Percentiles rank a stretch among this genome's conserved stretches.
Evolutionary conservation across 2,113 vertebrate species (phyloP).

Genomic region (Sander vitreus): DNA sequence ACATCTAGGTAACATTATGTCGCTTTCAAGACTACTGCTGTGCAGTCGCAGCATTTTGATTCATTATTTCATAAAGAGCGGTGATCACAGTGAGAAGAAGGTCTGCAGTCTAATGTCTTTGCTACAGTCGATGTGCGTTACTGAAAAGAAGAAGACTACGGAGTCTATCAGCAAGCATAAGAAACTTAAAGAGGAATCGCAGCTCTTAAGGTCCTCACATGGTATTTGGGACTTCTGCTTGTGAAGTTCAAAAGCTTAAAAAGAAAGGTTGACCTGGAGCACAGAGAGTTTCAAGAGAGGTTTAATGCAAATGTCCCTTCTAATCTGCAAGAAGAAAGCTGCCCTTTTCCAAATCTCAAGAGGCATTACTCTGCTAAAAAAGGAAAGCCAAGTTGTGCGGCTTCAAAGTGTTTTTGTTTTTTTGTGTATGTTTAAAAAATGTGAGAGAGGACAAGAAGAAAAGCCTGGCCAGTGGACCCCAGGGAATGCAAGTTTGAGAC

Average conservation of each 20-base stretch:
- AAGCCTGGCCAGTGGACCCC: not conserved
- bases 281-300: not conserved
- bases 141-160: not conserved
- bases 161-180: not conserved
- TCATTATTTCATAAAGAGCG: not conserved
- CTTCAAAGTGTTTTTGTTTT: not conserved
- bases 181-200: not conserved
- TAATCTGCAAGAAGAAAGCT: constrained; percentile 10
- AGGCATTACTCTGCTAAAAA: not conserved
- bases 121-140: not conserved
- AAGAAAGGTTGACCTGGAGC: not conserved
- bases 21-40: not conserved
- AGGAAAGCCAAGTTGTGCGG: not conserved
- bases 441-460: not conserved
- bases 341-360: constrained; percentile 3
- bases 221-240: not conserved
- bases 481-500: not conserved
- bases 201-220: not conserved
- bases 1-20: not conserved
- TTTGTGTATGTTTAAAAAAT: not conserved
- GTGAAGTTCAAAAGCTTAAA: not conserved
- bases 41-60: not conserved
- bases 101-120: not conserved
- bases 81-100: not conserved
- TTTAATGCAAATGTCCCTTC: not conserved